Evolutionary conservation across 37 sponge, comb jelly and placozoan species (phyloP).

Genomic region (Cliona cf. orientalis): DNA sequence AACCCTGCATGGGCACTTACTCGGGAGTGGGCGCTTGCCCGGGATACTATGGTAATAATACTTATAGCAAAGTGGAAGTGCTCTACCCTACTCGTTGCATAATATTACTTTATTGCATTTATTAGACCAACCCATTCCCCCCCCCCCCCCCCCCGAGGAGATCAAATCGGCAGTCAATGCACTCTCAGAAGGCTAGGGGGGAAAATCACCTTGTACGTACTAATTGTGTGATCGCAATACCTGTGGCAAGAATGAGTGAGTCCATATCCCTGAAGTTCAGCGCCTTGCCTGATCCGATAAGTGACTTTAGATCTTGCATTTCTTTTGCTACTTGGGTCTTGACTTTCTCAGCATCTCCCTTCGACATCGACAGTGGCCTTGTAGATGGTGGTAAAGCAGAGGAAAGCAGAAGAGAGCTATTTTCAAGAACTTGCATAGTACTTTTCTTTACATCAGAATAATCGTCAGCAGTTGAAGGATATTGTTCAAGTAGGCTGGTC

Average conservation of each 20-base stretch:
- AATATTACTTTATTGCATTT: no score
- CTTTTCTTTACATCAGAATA: background rate
- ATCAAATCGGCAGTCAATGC: no score
- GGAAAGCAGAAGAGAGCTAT: constrained; percentile 25
- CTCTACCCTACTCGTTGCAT: no score
- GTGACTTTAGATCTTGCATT: background rate
- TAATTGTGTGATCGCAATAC: constrained; percentile 2
- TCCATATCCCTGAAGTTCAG: constrained; percentile 50
- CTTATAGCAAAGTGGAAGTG: no score
- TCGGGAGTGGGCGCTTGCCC: no score
- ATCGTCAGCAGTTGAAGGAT: constrained; percentile 1
- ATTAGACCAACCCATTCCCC: no score
- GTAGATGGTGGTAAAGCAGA: background rate
- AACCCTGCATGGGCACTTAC: no score
- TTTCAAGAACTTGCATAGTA: constrained; percentile 8
- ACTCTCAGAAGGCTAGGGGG: no score
- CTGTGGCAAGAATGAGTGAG: constrained; percentile 35
- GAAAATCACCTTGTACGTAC: no score
- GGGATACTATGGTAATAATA: no score
- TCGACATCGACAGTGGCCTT: background rate
- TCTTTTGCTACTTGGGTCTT: constrained; percentile 18
- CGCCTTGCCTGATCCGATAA: background rate
- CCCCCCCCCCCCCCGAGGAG: no score
- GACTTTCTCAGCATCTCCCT: constrained; percentile 2
- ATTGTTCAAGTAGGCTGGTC: background rate